Percentiles rank a stretch among this genome's conserved stretches.
phyloP scores from a whole-genome alignment of 2,888 invertebrate genomes.

The Tenthredo amoena region DNA sequence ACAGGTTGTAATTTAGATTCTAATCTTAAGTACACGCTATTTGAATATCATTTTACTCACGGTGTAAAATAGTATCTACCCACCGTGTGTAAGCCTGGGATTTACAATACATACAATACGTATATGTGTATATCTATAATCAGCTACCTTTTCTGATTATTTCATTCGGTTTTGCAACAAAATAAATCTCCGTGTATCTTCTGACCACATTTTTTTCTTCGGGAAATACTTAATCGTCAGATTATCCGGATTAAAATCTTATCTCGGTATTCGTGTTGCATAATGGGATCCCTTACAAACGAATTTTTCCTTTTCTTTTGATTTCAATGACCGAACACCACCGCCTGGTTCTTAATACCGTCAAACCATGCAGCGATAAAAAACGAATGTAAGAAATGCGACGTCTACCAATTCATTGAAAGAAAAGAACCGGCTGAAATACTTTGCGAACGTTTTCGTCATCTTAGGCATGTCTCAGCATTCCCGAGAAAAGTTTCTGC shows the following conservation, averaged over 20 bases:
- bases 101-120: background rate
- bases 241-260: background rate
- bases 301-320: background rate
- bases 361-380: background rate
- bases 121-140: background rate
- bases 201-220: background rate
- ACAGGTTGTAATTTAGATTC: constrained; percentile 13
- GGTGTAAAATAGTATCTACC: background rate
- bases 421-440: background rate
- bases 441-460: background rate
- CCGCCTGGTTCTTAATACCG: background rate
- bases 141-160: background rate
- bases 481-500: background rate
- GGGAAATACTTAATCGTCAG: background rate
- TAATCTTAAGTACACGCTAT: constrained; percentile 13
- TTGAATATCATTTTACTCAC: constrained; percentile 1
- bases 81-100: background rate
- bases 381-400: background rate
- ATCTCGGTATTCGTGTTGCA: background rate
- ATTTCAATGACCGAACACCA: background rate
- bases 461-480: background rate
- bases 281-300: background rate
- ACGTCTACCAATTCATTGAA: background rate
- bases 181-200: background rate
- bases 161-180: background rate